Conservation (phyloP, 2,888 invertebrate species). For the Willowsia nigromaculata region DNA sequence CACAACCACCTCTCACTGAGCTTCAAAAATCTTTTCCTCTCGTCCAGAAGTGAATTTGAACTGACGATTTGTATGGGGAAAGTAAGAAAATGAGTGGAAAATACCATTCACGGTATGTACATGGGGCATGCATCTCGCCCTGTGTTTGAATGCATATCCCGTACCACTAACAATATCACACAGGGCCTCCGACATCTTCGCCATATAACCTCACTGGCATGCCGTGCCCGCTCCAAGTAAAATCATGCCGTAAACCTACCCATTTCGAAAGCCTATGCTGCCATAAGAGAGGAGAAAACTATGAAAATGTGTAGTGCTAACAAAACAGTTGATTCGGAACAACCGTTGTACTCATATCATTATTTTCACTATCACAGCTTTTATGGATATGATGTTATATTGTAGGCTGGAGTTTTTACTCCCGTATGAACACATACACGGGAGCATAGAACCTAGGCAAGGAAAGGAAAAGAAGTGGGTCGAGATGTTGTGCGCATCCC, state of each 20-base stretch:
- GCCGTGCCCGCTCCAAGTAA: neutral
- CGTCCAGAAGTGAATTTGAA: conserved; percentile 57
- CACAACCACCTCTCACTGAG: conserved; percentile 55
- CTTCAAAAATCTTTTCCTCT: conserved; percentile 60
- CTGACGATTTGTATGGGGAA: conserved; percentile 61
- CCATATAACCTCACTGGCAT: neutral
- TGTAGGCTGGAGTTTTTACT: too few relatives aligned
- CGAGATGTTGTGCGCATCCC: conserved; percentile 77
- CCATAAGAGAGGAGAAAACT: neutral
- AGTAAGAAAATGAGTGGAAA: conserved; percentile 50
- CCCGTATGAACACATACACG: neutral
- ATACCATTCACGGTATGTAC: neutral
- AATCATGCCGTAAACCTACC: neutral
- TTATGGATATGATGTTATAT: neutral
- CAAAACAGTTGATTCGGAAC: neutral
- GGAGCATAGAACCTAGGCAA: conserved; percentile 8
- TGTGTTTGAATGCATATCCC: neutral
- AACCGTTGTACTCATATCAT: neutral
- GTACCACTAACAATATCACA: conserved; percentile 1
- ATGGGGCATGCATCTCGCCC: neutral
- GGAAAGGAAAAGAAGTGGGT: conserved; percentile 73
- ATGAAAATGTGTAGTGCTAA: neutral
- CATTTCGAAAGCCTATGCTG: neutral
- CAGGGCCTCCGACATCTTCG: neutral
- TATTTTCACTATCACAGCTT: neutral